These are phyloP conservation scores for Trachelus iudaicus DNA, from an alignment of 2,888 invertebrate species.

Conservation along the genomic window DNA sequence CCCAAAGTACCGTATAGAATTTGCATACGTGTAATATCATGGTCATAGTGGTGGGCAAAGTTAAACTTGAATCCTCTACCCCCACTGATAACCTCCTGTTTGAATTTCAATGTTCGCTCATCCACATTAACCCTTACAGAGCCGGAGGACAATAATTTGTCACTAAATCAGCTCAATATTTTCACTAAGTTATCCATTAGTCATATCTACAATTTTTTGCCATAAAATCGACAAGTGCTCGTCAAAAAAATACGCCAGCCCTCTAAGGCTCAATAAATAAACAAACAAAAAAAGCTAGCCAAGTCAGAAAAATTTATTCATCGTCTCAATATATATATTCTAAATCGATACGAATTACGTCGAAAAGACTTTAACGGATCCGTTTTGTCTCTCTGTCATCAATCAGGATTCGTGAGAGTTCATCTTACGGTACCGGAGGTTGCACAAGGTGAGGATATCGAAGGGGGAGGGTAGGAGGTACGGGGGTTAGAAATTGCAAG, in stretches of 20 bases:
- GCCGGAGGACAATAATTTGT: too few relatives aligned
- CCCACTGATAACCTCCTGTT: background rate
- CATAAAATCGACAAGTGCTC: too few relatives aligned
- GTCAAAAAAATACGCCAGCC: too few relatives aligned
- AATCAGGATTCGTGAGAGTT: background rate
- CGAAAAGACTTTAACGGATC: background rate
- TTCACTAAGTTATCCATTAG: too few relatives aligned
- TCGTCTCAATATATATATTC: background rate
- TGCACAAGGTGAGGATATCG: constrained; percentile 3
- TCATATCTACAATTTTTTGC: too few relatives aligned
- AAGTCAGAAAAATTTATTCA: background rate
- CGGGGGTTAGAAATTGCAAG: background rate
- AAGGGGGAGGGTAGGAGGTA: constrained; percentile 7
- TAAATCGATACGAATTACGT: background rate
- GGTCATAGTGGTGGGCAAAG: background rate
- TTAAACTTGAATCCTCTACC: background rate
- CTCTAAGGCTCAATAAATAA: too few relatives aligned
- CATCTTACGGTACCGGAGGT: background rate
- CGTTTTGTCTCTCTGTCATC: background rate
- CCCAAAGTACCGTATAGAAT: background rate
- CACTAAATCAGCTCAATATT: too few relatives aligned
- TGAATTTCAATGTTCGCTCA: background rate
- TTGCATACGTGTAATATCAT: background rate
- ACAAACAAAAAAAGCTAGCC: background rate
- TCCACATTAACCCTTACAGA: background rate